A percentile compares a stretch with the other conserved stretches of the same genome.
Conservation (phyloP, 2,888 invertebrate species). For the Mactromeris polynyma region DNA sequence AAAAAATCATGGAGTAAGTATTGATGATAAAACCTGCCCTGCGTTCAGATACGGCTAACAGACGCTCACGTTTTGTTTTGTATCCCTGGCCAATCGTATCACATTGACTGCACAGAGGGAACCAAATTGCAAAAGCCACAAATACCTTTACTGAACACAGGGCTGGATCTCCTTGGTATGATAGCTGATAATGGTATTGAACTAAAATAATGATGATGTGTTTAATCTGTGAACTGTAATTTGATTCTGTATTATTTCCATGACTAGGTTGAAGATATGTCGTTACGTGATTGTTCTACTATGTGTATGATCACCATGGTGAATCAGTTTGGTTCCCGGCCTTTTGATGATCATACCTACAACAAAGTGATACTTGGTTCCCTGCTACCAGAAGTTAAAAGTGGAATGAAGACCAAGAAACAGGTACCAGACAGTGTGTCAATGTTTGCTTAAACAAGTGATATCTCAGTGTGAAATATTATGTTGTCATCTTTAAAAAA, state of each 20-base stretch:
- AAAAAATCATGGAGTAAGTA: no score
- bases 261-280: slow-evolving; percentile 92
- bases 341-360: slow-evolving; percentile 88
- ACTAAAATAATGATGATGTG: background rate
- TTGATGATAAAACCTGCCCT: no score
- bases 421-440: slow-evolving; percentile 86
- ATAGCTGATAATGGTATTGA: no score
- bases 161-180: no score
- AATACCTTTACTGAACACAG: no score
- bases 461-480: background rate
- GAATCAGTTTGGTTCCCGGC: slow-evolving; percentile 88
- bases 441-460: background rate
- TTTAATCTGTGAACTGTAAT: background rate
- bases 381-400: slow-evolving; percentile 90
- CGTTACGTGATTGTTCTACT: slow-evolving; percentile 93
- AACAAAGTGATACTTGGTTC: slow-evolving; percentile 88
- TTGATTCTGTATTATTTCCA: background rate
- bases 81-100: no score
- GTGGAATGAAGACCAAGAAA: slow-evolving; percentile 91
- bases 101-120: no score
- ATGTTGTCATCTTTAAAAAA: no score
- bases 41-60: no score
- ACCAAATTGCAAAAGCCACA: no score
- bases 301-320: slow-evolving; percentile 92
- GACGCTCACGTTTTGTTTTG: no score